These are phyloP conservation scores for Gastrophryne carolinensis DNA, from an alignment of 2,797 vertebrate genomes.

Conservation along the genomic window DNA sequence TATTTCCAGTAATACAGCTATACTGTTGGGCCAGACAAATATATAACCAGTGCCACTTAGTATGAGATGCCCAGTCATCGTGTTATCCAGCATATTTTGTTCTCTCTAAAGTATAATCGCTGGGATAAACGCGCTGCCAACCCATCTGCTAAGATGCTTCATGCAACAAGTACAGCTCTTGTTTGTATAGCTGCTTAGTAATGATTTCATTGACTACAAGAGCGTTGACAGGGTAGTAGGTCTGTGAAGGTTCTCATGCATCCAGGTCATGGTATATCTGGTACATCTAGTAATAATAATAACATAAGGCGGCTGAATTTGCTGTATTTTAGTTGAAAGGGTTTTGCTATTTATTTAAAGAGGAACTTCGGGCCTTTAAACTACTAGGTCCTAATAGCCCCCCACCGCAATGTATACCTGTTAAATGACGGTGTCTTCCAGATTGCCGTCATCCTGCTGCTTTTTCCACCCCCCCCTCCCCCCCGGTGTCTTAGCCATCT, in stretches of 20 bases:
- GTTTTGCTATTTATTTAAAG: too few species aligned
- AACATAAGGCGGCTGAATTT: too few species aligned
- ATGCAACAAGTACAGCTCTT: background rate
- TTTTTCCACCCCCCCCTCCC: too few species aligned
- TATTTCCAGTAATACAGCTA: constrained; percentile 21
- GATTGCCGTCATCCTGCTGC: too few species aligned
- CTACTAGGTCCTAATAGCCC: too few species aligned
- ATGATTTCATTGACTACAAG: constrained; percentile 18
- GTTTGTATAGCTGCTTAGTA: constrained; percentile 26
- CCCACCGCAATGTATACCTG: too few species aligned
- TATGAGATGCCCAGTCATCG: background rate
- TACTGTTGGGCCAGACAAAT: constrained; percentile 4
- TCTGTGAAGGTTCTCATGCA: too few species aligned
- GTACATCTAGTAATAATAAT: background rate
- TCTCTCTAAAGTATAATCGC: constrained; percentile 18
- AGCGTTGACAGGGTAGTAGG: constrained; percentile 16
- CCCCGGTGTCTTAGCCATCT: too few species aligned
- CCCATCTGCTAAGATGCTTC: constrained; percentile 25
- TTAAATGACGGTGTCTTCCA: too few species aligned
- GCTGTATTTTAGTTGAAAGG: too few species aligned
- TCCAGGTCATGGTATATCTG: background rate
- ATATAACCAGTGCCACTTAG: constrained; percentile 32
- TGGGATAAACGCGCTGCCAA: constrained; percentile 29
- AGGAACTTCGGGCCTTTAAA: too few species aligned
- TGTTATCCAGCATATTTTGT: constrained; percentile 38